Base-by-base conservation (phyloP, 2,113 vertebrate genomes). In the Seriola dumerili region DNA sequence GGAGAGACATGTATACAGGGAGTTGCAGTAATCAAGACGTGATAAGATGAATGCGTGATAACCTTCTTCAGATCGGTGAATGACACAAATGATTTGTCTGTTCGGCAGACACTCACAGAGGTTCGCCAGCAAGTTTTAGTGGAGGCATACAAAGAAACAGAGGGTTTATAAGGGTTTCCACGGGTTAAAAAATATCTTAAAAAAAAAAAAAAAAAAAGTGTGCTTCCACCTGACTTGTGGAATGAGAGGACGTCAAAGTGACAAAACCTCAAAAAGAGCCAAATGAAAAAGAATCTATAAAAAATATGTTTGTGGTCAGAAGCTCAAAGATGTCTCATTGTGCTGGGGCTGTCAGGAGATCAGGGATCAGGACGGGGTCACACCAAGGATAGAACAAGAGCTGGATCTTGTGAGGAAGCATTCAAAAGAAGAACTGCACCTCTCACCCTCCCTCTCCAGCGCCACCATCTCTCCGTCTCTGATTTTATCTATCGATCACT, bases 401-500 rank as follows among this genome's bases (percentile, higher is more conserved):
- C 25, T 46, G 52, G 32, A 63, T 66, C 57, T 74, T 38, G n/a
- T 75, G 44, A 50, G 34, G 5, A 59, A 32, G 36, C 7, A 2
- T 54, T 42, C 11, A 44, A 32, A 73, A 19, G n/a, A 19, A 72
- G 40, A 68, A 9, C 11, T 64, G 19, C 40, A 71, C 65, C 4
- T 55, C 29, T 76, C 54, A 21, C 52, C 11, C 25, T 44, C 61
- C 44, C 16, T 69, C 29, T n/a, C 32, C 17, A 71, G 42, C 42
- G 19, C 44, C 17, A 42, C 48, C 19, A 32, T 66, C 23, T 58
- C 58, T 23, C 23, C 38, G 11, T 44, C 5, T 72, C 21, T 48
- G 25, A 64, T 80, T 72, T 29, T 52, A 50, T 86, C 69, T 63
- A 64, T 68, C 11, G 63, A 80, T 84, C 71, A 29, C 32, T 62